These are phyloP conservation scores for Temnothorax longispinosus DNA, from an alignment of 1,140 invertebrate genomes.

Conservation along the genomic window DNA sequence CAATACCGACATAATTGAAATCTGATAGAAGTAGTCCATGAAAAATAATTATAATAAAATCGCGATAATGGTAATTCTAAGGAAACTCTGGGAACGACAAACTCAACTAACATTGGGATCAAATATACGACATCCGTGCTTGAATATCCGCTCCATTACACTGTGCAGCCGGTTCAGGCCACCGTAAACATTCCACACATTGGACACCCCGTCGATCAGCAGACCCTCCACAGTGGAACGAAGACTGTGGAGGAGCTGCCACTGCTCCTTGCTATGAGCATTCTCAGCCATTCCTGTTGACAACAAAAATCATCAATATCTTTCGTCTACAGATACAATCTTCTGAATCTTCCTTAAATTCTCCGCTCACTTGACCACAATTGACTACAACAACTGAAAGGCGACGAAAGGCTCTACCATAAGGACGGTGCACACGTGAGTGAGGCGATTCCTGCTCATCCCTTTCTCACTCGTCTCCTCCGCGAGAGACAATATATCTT, in stretches of 20 bases:
- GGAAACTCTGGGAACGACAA: not conserved
- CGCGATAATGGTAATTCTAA: not conserved
- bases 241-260: constrained; percentile 86
- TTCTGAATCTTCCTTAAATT: not conserved
- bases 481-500: no score
- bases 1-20: not conserved
- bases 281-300: constrained; percentile 73
- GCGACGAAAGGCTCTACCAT: not conserved
- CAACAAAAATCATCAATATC: not conserved
- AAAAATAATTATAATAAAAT: constrained; percentile 13
- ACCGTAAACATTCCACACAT: constrained; percentile 90
- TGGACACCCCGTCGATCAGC: constrained; percentile 87
- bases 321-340: not conserved
- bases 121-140: constrained; percentile 87
- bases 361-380: not conserved
- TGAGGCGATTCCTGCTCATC: no score
- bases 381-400: not conserved
- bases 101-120: constrained; percentile 85
- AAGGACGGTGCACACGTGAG: not conserved
- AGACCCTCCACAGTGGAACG: constrained; percentile 89
- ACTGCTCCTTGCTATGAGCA: constrained; percentile 71
- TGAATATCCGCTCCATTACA: constrained; percentile 88
- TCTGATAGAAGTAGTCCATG: not conserved
- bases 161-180: constrained; percentile 88
- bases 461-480: not conserved